Evolutionary conservation across 2,797 vertebrate species (phyloP).

Genomic region (Chanos chanos): DNA sequence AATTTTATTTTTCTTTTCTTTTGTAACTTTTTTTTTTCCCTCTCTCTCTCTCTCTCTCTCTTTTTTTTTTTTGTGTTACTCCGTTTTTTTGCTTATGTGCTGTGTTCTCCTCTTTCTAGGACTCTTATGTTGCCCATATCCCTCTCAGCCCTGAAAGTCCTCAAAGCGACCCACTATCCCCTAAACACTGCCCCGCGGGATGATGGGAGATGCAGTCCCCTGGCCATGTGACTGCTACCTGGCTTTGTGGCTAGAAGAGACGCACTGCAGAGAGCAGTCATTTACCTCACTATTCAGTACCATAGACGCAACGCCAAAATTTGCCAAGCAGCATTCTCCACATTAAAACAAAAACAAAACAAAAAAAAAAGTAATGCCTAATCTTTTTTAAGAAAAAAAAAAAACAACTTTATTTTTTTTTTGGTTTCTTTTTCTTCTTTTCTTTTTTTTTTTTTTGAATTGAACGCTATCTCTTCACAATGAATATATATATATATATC

Average conservation of each 20-base stretch:
- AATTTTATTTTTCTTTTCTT: slow-evolving; percentile 70
- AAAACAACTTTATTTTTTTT: slow-evolving; percentile 1
- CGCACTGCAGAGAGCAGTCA: slow-evolving; percentile 82
- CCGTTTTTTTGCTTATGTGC: slow-evolving; percentile 92
- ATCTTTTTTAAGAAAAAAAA: slow-evolving; percentile 15
- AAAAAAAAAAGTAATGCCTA: slow-evolving; percentile 44
- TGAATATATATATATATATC: slow-evolving; percentile 51
- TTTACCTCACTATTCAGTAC: slow-evolving; percentile 79
- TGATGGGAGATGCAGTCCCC: slow-evolving; percentile 90
- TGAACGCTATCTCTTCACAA: slow-evolving; percentile 54
- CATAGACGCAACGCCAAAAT: slow-evolving; percentile 76
- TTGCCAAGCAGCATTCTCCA: slow-evolving; percentile 61
- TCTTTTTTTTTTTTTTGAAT: slow-evolving; percentile 25
- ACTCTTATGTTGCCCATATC: slow-evolving; percentile 99
- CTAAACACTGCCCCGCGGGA: slow-evolving; percentile 94
- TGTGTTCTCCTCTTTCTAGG: slow-evolving; percentile 99
- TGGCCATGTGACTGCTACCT: slow-evolving; percentile 96
- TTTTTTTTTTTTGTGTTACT: slow-evolving; percentile 81
- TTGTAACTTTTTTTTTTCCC: slow-evolving; percentile 84
- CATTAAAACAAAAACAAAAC: slow-evolving; percentile 66
- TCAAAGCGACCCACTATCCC: slow-evolving; percentile 99
- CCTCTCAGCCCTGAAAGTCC: slow-evolving; percentile 99
- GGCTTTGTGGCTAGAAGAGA: slow-evolving; percentile 97
- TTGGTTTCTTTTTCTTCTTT: slow-evolving; percentile 18
- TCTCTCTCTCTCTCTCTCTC: slow-evolving; percentile 80